A percentile compares a stretch with the other conserved stretches of the same genome.
Conservation (phyloP, 2,113 vertebrate species). For the Gambusia affinis region DNA sequence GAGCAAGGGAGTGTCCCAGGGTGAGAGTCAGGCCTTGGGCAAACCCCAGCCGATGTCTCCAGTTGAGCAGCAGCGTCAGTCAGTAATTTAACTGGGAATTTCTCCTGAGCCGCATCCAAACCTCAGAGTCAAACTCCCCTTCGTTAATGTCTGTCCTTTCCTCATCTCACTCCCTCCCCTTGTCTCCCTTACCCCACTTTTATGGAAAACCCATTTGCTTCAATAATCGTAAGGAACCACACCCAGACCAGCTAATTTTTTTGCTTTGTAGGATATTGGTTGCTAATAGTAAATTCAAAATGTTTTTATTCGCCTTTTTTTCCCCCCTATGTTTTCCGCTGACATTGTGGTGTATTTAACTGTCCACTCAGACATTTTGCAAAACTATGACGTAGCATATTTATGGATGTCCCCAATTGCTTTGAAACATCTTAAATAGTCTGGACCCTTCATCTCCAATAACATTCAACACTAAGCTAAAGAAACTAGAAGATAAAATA, state of each 20-base stretch:
- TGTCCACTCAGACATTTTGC: not conserved
- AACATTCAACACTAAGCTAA: no score
- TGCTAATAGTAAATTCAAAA: conserved; percentile 25
- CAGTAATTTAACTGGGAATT: conserved; percentile 76
- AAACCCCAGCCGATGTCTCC: conserved; percentile 69
- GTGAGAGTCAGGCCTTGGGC: conserved; percentile 59
- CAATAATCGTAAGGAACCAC: conserved; percentile 62
- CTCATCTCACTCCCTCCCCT: conserved; percentile 48
- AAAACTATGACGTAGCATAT: not conserved
- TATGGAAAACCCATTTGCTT: conserved; percentile 61
- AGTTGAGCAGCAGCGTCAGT: conserved; percentile 68
- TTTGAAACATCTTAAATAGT: not conserved
- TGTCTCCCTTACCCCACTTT: conserved; percentile 45
- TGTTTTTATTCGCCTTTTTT: conserved; percentile 4
- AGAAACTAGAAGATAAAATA: not conserved
- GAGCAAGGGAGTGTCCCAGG: conserved; percentile 62
- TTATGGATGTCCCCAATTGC: not conserved
- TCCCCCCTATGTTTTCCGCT: not conserved
- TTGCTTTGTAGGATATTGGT: conserved; percentile 38
- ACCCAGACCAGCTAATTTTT: conserved; percentile 55
- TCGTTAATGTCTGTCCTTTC: conserved; percentile 68
- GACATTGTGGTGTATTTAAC: not conserved
- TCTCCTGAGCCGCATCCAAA: conserved; percentile 72
- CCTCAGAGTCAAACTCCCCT: conserved; percentile 74
- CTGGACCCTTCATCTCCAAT: no score